These are phyloP conservation scores for Rhingia campestris DNA, from an alignment of 2,888 invertebrate species.

Conservation along the genomic window DNA sequence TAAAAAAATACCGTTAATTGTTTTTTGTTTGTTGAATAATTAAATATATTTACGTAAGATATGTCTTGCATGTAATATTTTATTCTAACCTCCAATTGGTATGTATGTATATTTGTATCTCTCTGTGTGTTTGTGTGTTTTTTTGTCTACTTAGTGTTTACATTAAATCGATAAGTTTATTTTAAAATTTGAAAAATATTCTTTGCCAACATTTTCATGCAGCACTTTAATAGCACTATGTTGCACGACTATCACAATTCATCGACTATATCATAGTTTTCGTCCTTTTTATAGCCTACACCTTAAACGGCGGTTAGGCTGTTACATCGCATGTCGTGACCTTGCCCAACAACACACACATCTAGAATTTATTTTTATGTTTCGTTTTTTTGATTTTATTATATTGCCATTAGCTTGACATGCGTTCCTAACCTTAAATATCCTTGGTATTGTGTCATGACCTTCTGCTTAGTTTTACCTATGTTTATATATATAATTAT, in stretches of 20 bases:
- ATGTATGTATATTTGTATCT: slow-evolving; percentile 1
- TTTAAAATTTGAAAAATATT: not conserved
- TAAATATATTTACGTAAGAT: slow-evolving; percentile 8
- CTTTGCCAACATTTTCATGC: slow-evolving; percentile 7
- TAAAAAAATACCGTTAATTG: not conserved
- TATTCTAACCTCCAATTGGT: slow-evolving; percentile 1
- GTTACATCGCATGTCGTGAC: slow-evolving; percentile 48
- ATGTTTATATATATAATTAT: slow-evolving; percentile 19
- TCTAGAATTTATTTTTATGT: too few relatives aligned
- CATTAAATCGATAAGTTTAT: not conserved
- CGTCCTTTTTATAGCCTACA: not conserved
- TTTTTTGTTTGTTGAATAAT: not conserved
- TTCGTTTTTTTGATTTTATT: not conserved
- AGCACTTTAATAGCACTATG: slow-evolving; percentile 22
- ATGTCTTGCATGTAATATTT: slow-evolving; percentile 9
- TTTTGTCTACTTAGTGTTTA: not conserved
- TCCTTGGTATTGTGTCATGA: slow-evolving; percentile 48
- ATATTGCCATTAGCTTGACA: not conserved
- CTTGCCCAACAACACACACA: not conserved
- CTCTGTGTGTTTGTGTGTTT: not conserved
- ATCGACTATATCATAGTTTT: slow-evolving; percentile 24
- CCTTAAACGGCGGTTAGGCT: not conserved
- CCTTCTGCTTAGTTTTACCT: slow-evolving; percentile 14
- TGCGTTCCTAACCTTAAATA: slow-evolving; percentile 26
- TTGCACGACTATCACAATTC: slow-evolving; percentile 64